Conservation (phyloP, 2,888 invertebrate genomes). For the Omphaloscelis lunosa region DNA sequence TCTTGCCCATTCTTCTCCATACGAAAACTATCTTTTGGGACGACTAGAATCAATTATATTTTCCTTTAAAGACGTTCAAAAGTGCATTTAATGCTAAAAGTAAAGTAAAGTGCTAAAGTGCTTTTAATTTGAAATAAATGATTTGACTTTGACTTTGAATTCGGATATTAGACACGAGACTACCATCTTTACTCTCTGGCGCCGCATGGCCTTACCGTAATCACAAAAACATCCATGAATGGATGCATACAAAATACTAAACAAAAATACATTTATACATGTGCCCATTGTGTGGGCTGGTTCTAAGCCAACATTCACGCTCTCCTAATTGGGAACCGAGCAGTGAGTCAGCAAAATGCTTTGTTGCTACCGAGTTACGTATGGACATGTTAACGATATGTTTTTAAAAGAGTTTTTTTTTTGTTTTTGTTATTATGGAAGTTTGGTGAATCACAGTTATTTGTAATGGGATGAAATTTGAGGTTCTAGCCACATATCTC, state of each 20-base stretch:
- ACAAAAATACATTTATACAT: slow-evolving; percentile 40
- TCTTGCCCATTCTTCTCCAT: too few species aligned
- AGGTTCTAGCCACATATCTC: neutral
- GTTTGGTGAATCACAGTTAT: slow-evolving; percentile 14
- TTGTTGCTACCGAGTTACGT: slow-evolving; percentile 69
- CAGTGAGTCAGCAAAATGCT: slow-evolving; percentile 62
- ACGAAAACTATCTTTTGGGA: too few species aligned
- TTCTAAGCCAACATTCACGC: slow-evolving; percentile 61
- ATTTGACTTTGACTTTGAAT: too few species aligned
- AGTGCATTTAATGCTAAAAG: too few species aligned
- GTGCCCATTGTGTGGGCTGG: slow-evolving; percentile 56
- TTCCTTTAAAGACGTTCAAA: too few species aligned
- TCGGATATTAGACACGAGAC: neutral
- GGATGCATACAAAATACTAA: slow-evolving; percentile 53
- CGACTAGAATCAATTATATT: too few species aligned
- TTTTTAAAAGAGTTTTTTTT: slow-evolving; percentile 45
- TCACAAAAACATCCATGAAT: slow-evolving; percentile 45
- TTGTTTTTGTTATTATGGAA: slow-evolving; percentile 14
- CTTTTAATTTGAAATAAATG: too few species aligned
- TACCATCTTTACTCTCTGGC: slow-evolving; percentile 15
- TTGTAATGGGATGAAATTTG: neutral
- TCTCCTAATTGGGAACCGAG: slow-evolving; percentile 66
- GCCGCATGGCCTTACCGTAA: slow-evolving; percentile 30
- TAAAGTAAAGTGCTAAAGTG: too few species aligned
- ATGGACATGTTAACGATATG: slow-evolving; percentile 52